Evolutionary conservation across 2,888 invertebrate species (phyloP).

Genomic region (Sycophila texana): DNA sequence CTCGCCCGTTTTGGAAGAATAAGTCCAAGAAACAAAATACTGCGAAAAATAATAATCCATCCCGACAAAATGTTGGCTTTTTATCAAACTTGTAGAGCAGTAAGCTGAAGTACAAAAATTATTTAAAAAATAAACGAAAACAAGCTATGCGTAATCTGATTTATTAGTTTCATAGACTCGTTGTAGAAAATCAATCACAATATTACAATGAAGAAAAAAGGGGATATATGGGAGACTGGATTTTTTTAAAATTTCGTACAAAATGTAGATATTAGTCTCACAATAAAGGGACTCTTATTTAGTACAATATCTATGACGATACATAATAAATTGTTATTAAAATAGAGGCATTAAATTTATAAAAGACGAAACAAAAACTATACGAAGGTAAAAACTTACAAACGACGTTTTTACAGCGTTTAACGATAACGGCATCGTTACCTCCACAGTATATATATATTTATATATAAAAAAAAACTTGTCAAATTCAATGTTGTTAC

Average conservation of each 20-base stretch:
- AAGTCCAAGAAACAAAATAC: conserved; percentile 51
- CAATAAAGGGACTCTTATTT: conserved; percentile 50
- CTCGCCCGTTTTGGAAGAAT: conserved; percentile 67
- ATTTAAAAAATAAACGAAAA: conserved; percentile 28
- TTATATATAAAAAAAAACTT: conserved; percentile 37
- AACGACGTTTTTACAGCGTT: conserved; percentile 68
- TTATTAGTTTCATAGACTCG: conserved; percentile 53
- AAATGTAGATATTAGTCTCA: conserved; percentile 57
- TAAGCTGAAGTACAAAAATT: conserved; percentile 21
- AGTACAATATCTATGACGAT: conserved; percentile 50
- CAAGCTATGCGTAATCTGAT: conserved; percentile 48
- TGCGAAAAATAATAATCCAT: conserved; percentile 20
- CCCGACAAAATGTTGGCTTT: conserved; percentile 11
- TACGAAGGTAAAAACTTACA: conserved; percentile 68
- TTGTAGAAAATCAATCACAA: conserved; percentile 56
- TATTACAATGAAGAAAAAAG: conserved; percentile 53
- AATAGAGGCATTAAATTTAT: conserved; percentile 53
- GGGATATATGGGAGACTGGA: conserved; percentile 49
- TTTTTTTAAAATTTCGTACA: conserved; percentile 51
- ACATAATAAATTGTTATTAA: conserved; percentile 54
- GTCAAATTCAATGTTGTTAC: conserved; percentile 31
- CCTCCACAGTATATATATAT: conserved; percentile 38
- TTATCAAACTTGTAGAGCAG: conserved; percentile 21
- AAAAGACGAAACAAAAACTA: conserved; percentile 51
- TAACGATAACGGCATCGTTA: conserved; percentile 57